A percentile compares a stretch with the other conserved stretches of the same genome.
Evolutionary conservation across 2,113 vertebrate genomes (phyloP).

Genomic region (Telmatochromis brichardi): DNA sequence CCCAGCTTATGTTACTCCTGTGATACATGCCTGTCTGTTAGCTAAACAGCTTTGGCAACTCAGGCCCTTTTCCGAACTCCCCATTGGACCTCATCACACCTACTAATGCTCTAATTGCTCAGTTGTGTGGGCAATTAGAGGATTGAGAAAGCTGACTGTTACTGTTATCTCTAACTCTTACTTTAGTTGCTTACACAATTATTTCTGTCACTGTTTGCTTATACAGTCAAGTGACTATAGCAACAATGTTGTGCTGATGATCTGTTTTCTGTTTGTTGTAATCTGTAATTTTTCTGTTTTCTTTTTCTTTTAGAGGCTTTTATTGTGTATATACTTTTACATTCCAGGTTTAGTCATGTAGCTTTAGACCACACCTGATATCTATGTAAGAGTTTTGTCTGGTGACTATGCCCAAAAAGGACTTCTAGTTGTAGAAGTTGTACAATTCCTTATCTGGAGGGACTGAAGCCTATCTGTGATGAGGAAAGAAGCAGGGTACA

Average conservation of each 20-base stretch:
- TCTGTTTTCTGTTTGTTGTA: background rate
- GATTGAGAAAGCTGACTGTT: background rate
- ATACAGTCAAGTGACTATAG: background rate
- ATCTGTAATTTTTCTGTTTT: background rate
- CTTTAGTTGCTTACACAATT: background rate
- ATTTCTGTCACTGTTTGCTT: background rate
- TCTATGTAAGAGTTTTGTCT: background rate
- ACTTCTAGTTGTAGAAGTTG: background rate
- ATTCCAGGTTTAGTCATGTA: background rate
- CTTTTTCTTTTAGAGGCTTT: background rate
- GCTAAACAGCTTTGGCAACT: background rate
- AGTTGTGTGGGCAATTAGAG: background rate
- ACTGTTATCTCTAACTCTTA: background rate
- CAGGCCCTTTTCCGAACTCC: background rate
- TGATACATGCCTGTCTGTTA: background rate
- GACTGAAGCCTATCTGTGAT: background rate
- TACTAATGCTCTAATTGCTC: background rate
- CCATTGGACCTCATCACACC: background rate
- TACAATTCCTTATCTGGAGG: background rate
- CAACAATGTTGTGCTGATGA: background rate
- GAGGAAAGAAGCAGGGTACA: background rate
- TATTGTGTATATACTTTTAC: background rate
- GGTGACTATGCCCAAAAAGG: background rate
- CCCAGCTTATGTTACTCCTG: background rate
- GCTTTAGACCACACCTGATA: background rate